These are phyloP conservation scores for Cotesia chilonis DNA, from an alignment of 1,140 invertebrate genomes.

Conservation along the genomic window DNA sequence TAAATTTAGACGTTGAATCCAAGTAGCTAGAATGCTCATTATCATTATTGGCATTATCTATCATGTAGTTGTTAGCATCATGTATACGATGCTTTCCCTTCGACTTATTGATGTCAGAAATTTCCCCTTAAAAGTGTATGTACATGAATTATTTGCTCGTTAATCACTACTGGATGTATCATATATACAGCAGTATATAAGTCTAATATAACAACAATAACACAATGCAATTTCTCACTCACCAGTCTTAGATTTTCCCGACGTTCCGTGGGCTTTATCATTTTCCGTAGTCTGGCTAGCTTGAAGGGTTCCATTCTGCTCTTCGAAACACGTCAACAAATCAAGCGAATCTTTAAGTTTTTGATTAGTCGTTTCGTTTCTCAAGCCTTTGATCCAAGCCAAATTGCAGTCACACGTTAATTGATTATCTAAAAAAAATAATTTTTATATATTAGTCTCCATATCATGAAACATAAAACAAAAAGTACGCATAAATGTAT, in stretches of 20 bases:
- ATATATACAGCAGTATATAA: constrained; percentile 9
- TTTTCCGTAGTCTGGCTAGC: constrained; percentile 43
- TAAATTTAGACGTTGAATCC: constrained; percentile 42
- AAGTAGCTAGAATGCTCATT: constrained; percentile 47
- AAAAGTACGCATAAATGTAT: background rate
- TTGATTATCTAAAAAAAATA: constrained; percentile 77
- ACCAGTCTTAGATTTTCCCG: constrained; percentile 54
- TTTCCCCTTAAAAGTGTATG: constrained; percentile 18
- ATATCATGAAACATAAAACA: background rate
- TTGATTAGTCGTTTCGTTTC: constrained; percentile 76
- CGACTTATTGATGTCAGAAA: constrained; percentile 27
- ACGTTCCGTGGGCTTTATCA: constrained; percentile 49
- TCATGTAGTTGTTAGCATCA: constrained; percentile 34
- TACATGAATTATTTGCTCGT: constrained; percentile 23
- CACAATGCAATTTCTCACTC: constrained; percentile 25
- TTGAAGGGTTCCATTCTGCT: constrained; percentile 53
- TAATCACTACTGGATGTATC: background rate
- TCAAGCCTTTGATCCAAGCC: constrained; percentile 77
- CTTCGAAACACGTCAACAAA: constrained; percentile 73
- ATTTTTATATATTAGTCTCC: constrained; percentile 30
- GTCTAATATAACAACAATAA: constrained; percentile 11
- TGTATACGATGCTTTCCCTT: constrained; percentile 28
- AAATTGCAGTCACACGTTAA: constrained; percentile 82
- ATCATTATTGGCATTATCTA: constrained; percentile 48
- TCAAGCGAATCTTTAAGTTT: constrained; percentile 74